Evolutionary conservation across 2,888 invertebrate genomes (phyloP).

Genomic region (Ormyrus labotus): DNA sequence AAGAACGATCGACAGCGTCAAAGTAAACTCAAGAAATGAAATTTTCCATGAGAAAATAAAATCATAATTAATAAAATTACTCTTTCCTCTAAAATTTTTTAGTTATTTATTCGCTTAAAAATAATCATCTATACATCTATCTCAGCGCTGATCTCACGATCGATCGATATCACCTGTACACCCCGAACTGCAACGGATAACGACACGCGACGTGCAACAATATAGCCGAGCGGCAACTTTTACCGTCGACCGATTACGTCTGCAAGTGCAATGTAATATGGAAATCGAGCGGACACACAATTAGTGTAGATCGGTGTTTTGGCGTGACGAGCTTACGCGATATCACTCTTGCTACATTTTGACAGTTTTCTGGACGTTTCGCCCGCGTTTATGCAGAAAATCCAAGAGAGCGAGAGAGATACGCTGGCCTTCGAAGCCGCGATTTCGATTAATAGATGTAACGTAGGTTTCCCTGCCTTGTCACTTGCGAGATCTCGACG

Average conservation of each 20-base stretch:
- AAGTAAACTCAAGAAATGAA: too few species aligned
- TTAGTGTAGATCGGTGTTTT: conserved; percentile 7
- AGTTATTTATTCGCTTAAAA: too few species aligned
- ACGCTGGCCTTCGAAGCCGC: conserved; percentile 16
- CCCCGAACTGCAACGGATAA: conserved; percentile 20
- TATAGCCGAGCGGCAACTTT: neutral
- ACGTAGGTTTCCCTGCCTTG: conserved; percentile 1
- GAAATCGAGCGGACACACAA: conserved; percentile 28
- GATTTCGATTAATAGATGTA: conserved; percentile 9
- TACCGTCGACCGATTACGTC: conserved; percentile 11
- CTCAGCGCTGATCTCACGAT: too few species aligned
- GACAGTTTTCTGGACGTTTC: conserved; percentile 39
- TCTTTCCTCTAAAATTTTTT: too few species aligned
- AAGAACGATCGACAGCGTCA: too few species aligned
- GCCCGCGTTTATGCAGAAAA: neutral
- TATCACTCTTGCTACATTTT: conserved; percentile 24
- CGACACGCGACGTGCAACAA: conserved; percentile 14
- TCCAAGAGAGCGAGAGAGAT: neutral
- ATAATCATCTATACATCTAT: too few species aligned
- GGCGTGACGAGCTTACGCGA: conserved; percentile 5
- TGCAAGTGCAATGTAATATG: conserved; percentile 25
- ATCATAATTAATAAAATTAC: too few species aligned
- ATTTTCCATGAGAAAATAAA: too few species aligned
- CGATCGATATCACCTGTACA: neutral
- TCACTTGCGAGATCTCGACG: conserved; percentile 16